Conservation (phyloP, 2,113 vertebrate species). For the zebrafish (Danio rerio) region GRCz12tu NC_133180.1:60489501-60490000, state of each 20-base stretch:
- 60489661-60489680: not conserved
- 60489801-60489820: too few relatives aligned
- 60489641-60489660: not conserved
- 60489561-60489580: conserved; percentile 76
- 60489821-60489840: not conserved
- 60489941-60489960: not conserved
- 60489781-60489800: too few relatives aligned
- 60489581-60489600: conserved; percentile 88
- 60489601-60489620: not conserved
- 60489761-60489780: too few relatives aligned
- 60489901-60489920: not conserved
- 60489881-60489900: not conserved
- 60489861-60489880: not conserved
- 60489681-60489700: not conserved
- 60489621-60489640: not conserved
- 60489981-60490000: too few relatives aligned
- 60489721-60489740: not conserved
- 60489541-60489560: conserved; percentile 79
- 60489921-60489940: not conserved
- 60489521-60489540: conserved; percentile 76
- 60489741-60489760: not conserved
- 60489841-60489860: too few relatives aligned
- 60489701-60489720: too few relatives aligned
- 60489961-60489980: too few relatives aligned
- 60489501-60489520: conserved; percentile 92